Evolutionary conservation across 1,140 invertebrate species (phyloP).

Genomic region (Hormaphis cornu): DNA sequence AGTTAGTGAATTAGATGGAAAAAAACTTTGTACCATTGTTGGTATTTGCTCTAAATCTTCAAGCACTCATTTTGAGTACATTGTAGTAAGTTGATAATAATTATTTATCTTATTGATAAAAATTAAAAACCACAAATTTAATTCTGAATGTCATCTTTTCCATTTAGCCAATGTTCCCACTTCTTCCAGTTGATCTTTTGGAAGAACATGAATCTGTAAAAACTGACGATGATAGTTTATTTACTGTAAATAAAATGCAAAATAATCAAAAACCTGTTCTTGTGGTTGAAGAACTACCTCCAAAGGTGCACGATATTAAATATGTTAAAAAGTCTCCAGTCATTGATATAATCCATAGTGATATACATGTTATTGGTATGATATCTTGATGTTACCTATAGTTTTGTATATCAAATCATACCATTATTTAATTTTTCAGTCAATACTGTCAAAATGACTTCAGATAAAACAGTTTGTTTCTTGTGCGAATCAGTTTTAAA

Average conservation of each 20-base stretch:
- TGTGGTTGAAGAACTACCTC: neutral
- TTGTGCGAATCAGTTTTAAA: slow-evolving; percentile 13
- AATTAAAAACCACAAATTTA: no score
- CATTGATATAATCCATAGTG: neutral
- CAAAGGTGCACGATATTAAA: neutral
- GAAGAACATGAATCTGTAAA: neutral
- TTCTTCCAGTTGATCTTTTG: slow-evolving; percentile 45
- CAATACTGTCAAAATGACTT: neutral
- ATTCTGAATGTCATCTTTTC: neutral
- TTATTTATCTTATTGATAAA: neutral
- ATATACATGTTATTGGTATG: slow-evolving; percentile 14
- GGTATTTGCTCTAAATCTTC: slow-evolving; percentile 54
- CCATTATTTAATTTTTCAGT: neutral
- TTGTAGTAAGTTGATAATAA: neutral
- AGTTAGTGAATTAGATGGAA: slow-evolving; percentile 57
- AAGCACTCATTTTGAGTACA: slow-evolving; percentile 34
- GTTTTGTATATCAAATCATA: no score
- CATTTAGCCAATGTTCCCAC: slow-evolving; percentile 45
- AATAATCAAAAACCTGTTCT: neutral
- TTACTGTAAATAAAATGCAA: neutral
- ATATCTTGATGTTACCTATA: neutral
- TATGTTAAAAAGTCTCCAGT: neutral
- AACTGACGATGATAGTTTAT: neutral
- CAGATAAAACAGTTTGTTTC: slow-evolving; percentile 33
- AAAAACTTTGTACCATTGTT: slow-evolving; percentile 56